These are phyloP conservation scores for Galeopterus variegatus DNA, from an alignment of 2,113 vertebrate genomes.

Conservation along the genomic window DNA sequence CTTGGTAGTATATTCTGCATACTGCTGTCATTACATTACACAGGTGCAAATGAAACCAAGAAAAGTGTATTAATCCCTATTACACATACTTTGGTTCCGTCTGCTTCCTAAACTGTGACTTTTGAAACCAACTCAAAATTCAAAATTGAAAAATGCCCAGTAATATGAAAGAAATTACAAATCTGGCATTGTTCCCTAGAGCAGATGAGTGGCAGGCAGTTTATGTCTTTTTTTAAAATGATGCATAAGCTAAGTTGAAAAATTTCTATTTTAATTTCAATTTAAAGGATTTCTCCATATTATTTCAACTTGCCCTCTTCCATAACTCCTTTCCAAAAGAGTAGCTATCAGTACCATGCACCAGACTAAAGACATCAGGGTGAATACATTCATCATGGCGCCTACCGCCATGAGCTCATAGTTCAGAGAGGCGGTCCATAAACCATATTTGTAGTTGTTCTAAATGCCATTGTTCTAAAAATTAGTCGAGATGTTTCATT, in stretches of 20 bases:
- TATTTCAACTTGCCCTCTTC: neutral
- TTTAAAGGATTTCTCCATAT: neutral
- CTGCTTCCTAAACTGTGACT: neutral
- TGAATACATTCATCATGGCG: accelerated
- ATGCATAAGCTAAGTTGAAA: conserved; percentile 2
- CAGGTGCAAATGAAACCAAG: neutral
- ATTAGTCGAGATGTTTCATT: neutral
- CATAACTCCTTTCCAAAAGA: neutral
- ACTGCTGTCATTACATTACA: neutral
- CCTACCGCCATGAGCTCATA: accelerated
- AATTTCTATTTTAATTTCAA: conserved; percentile 17
- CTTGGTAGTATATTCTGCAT: neutral
- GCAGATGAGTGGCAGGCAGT: neutral
- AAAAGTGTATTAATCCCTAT: neutral
- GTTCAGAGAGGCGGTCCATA: neutral
- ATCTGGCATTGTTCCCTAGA: conserved; percentile 4
- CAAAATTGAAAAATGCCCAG: conserved; percentile 50
- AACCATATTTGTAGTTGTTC: neutral
- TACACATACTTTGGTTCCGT: neutral
- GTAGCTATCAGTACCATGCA: neutral
- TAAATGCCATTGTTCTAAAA: neutral
- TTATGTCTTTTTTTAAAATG: neutral
- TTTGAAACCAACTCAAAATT: conserved; percentile 37
- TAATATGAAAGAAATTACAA: neutral
- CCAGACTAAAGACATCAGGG: too few species aligned